Conservation (phyloP, 2,888 invertebrate genomes). For the Steinernema hermaphroditum region DNA sequence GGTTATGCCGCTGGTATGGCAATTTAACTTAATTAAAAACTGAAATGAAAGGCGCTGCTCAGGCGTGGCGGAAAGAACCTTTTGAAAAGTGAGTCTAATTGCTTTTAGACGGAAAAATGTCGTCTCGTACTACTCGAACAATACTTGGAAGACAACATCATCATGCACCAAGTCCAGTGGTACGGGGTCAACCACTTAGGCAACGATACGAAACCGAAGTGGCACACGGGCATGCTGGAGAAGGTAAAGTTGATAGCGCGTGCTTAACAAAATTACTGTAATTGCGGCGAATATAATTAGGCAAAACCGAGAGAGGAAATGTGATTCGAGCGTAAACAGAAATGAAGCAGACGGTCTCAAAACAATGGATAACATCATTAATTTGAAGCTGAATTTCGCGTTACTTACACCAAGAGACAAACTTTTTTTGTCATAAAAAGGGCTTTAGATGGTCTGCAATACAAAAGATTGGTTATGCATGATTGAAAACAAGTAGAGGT, state of each 20-base stretch:
- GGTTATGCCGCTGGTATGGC: slow-evolving; percentile 46
- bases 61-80: not conserved
- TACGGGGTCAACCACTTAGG: slow-evolving; percentile 53
- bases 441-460: too few species aligned
- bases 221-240: slow-evolving; percentile 60
- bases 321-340: not conserved
- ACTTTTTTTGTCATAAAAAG: too few species aligned
- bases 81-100: slow-evolving; percentile 6
- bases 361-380: slow-evolving; percentile 1
- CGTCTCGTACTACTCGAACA: slow-evolving; percentile 56
- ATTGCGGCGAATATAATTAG: not conserved
- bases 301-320: not conserved
- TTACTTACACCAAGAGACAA: too few species aligned
- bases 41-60: not conserved
- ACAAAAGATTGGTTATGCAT: too few species aligned
- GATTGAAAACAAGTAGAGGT: too few species aligned
- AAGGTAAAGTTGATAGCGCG: slow-evolving; percentile 44
- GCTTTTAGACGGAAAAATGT: slow-evolving; percentile 46
- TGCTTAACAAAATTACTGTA: not conserved
- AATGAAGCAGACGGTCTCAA: not conserved
- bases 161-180: slow-evolving; percentile 60
- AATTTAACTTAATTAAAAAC: slow-evolving; percentile 1
- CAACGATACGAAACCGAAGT: slow-evolving; percentile 53
- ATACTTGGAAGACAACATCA: slow-evolving; percentile 47
- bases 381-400: too few species aligned